Percentiles rank a stretch among this genome's conserved stretches.
These are phyloP conservation scores for Asbolus verrucosus DNA, from an alignment of 1,140 invertebrate genomes.

Conservation along the genomic window DNA sequence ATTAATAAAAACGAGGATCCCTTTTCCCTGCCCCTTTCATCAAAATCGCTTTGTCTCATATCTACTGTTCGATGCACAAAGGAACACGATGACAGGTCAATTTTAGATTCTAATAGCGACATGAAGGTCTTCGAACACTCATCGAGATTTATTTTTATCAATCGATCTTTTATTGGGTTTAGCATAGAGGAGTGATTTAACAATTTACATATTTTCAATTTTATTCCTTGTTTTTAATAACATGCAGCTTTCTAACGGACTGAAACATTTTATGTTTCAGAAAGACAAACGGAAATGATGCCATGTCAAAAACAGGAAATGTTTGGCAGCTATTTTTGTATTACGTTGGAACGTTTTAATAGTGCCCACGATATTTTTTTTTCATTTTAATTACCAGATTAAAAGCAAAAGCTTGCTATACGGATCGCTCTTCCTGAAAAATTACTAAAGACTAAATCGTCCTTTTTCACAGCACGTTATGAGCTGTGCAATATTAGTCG, in stretches of 20 bases:
- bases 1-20: background rate
- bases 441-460: background rate
- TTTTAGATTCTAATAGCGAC: too few species aligned
- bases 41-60: too few species aligned
- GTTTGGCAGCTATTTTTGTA: constrained; percentile 15
- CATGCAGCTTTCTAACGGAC: constrained; percentile 14
- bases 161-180: too few species aligned
- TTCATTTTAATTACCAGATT: constrained; percentile 25
- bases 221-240: too few species aligned
- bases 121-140: too few species aligned
- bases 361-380: constrained; percentile 4
- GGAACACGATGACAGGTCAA: constrained; percentile 5
- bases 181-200: background rate
- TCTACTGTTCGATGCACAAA: background rate
- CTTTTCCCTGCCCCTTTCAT: too few species aligned
- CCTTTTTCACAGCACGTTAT: too few species aligned
- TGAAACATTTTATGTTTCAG: constrained; percentile 30
- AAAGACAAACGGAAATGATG: constrained; percentile 26
- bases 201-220: constrained; percentile 10
- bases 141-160: too few species aligned
- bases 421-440: constrained; percentile 29
- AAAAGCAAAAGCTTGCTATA: background rate
- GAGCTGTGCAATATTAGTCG: constrained; percentile 8
- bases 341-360: background rate
- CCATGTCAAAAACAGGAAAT: constrained; percentile 23